Evolutionary conservation across 2,888 invertebrate species (phyloP).

Genomic region (Drosophila helvetica): DNA sequence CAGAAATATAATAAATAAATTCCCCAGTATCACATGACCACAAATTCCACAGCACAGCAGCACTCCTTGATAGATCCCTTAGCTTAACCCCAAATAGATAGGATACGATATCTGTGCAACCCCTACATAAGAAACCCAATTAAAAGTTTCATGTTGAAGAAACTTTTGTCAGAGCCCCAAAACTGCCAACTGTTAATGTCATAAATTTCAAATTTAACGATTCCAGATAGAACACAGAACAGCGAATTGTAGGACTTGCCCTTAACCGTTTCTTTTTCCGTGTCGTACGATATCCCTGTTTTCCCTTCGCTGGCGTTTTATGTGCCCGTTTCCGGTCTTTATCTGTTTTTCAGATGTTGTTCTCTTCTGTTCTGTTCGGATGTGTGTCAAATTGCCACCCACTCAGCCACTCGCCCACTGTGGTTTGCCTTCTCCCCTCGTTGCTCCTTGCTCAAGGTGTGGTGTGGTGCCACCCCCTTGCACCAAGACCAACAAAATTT

Average conservation of each 20-base stretch:
- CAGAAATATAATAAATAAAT: too few species aligned
- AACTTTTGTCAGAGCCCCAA: not conserved
- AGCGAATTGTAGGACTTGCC: not conserved
- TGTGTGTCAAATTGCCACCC: conserved; percentile 63
- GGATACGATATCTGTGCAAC: not conserved
- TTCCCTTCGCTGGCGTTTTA: conserved; percentile 37
- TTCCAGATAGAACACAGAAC: not conserved
- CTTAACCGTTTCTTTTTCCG: not conserved
- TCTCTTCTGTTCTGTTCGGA: conserved; percentile 42
- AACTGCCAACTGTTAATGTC: not conserved
- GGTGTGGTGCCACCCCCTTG: conserved; percentile 48
- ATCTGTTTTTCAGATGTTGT: conserved; percentile 47
- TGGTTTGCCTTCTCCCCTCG: not conserved
- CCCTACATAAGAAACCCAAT: not conserved
- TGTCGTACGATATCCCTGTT: not conserved
- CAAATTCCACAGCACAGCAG: not conserved
- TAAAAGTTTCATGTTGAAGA: not conserved
- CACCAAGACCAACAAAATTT: conserved; percentile 27
- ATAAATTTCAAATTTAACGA: conserved; percentile 1
- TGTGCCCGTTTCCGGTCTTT: conserved; percentile 58
- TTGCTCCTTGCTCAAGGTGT: conserved; percentile 35
- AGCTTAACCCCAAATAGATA: not conserved
- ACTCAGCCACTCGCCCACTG: not conserved
- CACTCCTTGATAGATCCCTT: not conserved
- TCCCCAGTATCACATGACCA: not conserved